Percentiles rank a stretch among this genome's conserved stretches.
These are phyloP conservation scores for Latheticus oryzae DNA, from an alignment of 2,888 invertebrate species.

Conservation along the genomic window DNA sequence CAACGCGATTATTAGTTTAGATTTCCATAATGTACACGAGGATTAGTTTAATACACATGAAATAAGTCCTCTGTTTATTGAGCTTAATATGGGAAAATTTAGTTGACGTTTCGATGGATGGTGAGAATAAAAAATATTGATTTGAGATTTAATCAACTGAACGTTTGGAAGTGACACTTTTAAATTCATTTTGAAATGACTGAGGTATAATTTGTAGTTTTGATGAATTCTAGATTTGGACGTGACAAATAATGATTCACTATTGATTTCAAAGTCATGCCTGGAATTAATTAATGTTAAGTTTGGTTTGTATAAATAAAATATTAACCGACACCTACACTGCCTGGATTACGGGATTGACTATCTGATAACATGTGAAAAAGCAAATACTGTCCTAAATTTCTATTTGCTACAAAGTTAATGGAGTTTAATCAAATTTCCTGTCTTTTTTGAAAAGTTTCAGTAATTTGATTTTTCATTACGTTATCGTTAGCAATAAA, in stretches of 20 bases:
- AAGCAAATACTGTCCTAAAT: constrained; percentile 7
- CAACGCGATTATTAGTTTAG: constrained; percentile 20
- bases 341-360: constrained; percentile 4
- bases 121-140: constrained; percentile 5
- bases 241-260: constrained; percentile 34
- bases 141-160: constrained; percentile 20
- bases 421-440: too few species aligned
- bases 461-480: too few species aligned
- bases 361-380: constrained; percentile 6
- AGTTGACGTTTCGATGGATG: constrained; percentile 15
- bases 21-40: constrained; percentile 14
- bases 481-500: too few species aligned
- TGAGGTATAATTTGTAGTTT: constrained; percentile 30
- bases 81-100: constrained; percentile 2
- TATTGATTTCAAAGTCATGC: constrained; percentile 30
- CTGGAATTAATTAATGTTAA: constrained; percentile 26
- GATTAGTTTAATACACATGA: constrained; percentile 18
- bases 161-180: constrained; percentile 24
- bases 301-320: constrained; percentile 17
- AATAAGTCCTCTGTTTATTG: constrained; percentile 17
- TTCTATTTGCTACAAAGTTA: too few species aligned
- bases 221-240: constrained; percentile 25
- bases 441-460: too few species aligned
- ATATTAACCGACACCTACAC: constrained; percentile 4
- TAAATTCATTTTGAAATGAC: constrained; percentile 8